These are phyloP conservation scores for Natrix natrix DNA, from an alignment of 2,797 vertebrate species.

Conservation along the genomic window DNA sequence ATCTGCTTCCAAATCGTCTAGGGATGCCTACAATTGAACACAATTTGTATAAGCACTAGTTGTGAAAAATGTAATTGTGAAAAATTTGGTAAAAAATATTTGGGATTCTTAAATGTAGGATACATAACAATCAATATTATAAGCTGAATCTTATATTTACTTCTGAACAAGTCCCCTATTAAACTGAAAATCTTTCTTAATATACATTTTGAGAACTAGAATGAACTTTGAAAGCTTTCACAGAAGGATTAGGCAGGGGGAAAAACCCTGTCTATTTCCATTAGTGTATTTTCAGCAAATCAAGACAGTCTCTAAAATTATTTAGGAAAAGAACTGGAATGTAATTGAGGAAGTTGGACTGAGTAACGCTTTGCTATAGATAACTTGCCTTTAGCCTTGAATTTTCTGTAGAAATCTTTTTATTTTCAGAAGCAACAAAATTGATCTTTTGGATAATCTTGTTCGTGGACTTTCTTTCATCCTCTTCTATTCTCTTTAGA, in stretches of 20 bases:
- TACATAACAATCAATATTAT: background rate
- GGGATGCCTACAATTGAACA: conserved; percentile 67
- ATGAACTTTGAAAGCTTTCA: background rate
- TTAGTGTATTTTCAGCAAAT: background rate
- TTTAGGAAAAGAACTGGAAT: background rate
- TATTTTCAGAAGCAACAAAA: conserved; percentile 67
- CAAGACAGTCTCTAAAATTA: background rate
- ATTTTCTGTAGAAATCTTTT: conserved; percentile 75
- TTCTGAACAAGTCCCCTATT: background rate
- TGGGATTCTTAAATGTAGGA: background rate
- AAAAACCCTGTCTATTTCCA: background rate
- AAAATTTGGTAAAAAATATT: background rate
- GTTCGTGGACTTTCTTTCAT: conserved; percentile 65
- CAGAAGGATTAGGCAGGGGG: background rate
- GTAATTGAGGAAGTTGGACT: background rate
- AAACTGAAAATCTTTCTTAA: background rate
- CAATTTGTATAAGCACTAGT: background rate
- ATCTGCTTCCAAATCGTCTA: conserved; percentile 72
- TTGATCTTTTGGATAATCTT: conserved; percentile 72
- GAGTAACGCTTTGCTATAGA: background rate
- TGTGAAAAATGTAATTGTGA: background rate
- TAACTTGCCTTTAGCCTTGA: conserved; percentile 77
- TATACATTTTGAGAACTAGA: background rate
- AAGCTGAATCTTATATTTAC: background rate
- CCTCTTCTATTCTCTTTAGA: conserved; percentile 70